These are phyloP conservation scores for Zaprionus ornatus DNA, from an alignment of 1,140 invertebrate genomes.

Conservation along the genomic window DNA sequence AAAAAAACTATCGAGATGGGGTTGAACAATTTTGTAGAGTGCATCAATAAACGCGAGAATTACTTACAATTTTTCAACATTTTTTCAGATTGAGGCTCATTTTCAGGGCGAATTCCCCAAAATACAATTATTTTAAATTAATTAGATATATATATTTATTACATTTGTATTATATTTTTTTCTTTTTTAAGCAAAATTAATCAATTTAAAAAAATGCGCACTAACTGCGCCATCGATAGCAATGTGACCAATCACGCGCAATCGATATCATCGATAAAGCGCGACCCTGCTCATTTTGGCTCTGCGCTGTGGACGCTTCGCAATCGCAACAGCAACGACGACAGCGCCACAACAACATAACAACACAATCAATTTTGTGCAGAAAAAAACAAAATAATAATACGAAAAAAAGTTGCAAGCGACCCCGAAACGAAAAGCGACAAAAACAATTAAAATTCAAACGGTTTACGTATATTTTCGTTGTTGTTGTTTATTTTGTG, in stretches of 20 bases:
- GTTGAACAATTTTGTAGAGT: no score
- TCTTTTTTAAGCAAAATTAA: not conserved
- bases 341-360: slow-evolving; percentile 49
- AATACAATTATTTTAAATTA: not conserved
- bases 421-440: slow-evolving; percentile 1
- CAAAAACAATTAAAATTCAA: slow-evolving; percentile 8
- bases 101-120: not conserved
- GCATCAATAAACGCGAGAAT: no score
- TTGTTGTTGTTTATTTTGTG: slow-evolving; percentile 38
- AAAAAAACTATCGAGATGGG: no score
- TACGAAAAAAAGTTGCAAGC: slow-evolving; percentile 29
- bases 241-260: not conserved
- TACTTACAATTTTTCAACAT: no score
- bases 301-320: slow-evolving; percentile 25
- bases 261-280: slow-evolving; percentile 4
- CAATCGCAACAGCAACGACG: slow-evolving; percentile 51
- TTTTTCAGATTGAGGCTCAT: no score
- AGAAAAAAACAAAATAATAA: slow-evolving; percentile 40
- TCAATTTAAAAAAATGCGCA: not conserved
- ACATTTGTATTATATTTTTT: no score
- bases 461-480: slow-evolving; percentile 14
- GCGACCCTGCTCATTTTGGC: not conserved
- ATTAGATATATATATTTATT: not conserved
- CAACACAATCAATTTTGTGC: slow-evolving; percentile 41
- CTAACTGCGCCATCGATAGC: not conserved